Percentiles rank a stretch among this genome's conserved stretches.
Conservation (phyloP, 2,113 vertebrate genomes). For the Zeus faber region DNA sequence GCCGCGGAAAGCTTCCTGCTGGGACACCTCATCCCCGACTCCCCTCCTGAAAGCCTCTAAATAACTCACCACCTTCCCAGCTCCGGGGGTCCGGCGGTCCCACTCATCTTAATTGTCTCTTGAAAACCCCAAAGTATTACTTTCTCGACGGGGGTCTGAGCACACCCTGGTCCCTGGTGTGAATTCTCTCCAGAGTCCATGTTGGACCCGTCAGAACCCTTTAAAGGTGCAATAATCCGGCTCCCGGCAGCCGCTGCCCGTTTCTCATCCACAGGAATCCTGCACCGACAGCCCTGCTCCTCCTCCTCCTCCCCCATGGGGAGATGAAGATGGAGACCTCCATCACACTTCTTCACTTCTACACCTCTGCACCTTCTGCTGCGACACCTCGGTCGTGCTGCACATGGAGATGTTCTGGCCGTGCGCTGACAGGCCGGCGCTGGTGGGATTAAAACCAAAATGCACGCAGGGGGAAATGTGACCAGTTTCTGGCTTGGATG, state of each 20-base stretch:
- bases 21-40: conserved; percentile 20
- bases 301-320: conserved; percentile 48
- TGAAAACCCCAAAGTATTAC: conserved; percentile 22
- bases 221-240: conserved; percentile 54
- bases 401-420: conserved; percentile 17
- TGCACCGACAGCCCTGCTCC: conserved; percentile 69
- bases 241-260: conserved; percentile 55
- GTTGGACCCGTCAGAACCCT: conserved; percentile 37
- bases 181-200: conserved; percentile 39
- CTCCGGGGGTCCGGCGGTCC: background rate
- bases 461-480: background rate
- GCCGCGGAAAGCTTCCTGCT: conserved; percentile 23
- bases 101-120: conserved; percentile 14
- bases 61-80: conserved; percentile 35
- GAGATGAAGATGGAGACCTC: conserved; percentile 67
- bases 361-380: conserved; percentile 29
- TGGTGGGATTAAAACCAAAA: conserved; percentile 9
- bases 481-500: conserved; percentile 4
- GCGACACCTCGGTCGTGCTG: conserved; percentile 16
- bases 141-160: too few relatives aligned
- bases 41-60: conserved; percentile 15
- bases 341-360: conserved; percentile 49
- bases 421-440: conserved; percentile 27
- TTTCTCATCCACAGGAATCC: conserved; percentile 73
- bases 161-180: conserved; percentile 12